phyloP scores from a whole-genome alignment of 92 coral and sea anemone genomes.

The Porites lobata region DNA sequence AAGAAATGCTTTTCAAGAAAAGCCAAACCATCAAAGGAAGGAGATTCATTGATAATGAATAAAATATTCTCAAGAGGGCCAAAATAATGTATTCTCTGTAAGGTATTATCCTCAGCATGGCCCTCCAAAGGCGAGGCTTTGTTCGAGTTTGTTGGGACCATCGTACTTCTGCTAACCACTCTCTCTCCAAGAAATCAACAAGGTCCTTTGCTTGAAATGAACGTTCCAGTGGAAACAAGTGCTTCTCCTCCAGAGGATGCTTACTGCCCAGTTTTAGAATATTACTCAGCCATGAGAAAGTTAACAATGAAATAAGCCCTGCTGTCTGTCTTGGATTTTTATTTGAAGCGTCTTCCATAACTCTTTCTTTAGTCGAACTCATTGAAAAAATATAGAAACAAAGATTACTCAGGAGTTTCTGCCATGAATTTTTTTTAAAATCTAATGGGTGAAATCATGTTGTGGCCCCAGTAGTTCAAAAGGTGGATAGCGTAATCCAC shows the following conservation, averaged over 20 bases:
- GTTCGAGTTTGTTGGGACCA: not conserved
- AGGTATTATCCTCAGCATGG: conserved; percentile 23
- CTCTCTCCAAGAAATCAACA: conserved; percentile 13
- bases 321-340: conserved; percentile 20
- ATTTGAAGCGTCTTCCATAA: not conserved
- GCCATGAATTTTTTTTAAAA: no score
- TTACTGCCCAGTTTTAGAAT: conserved; percentile 26
- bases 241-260: conserved; percentile 28
- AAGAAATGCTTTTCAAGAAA: conserved; percentile 24
- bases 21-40: conserved; percentile 27
- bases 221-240: not conserved
- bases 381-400: no score
- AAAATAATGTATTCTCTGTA: conserved; percentile 7
- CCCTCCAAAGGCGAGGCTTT: conserved; percentile 41
- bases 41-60: not conserved
- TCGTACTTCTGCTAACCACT: conserved; percentile 27
- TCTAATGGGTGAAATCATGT: no score
- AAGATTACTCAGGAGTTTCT: no score
- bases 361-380: no score
- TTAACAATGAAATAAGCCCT: conserved; percentile 13
- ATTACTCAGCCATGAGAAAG: conserved; percentile 32
- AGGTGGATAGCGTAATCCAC: no score
- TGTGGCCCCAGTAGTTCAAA: no score
- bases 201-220: conserved; percentile 3
- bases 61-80: not conserved